These are phyloP conservation scores for Omphaloscelis lunosa DNA, from an alignment of 2,888 invertebrate genomes.

Conservation along the genomic window DNA sequence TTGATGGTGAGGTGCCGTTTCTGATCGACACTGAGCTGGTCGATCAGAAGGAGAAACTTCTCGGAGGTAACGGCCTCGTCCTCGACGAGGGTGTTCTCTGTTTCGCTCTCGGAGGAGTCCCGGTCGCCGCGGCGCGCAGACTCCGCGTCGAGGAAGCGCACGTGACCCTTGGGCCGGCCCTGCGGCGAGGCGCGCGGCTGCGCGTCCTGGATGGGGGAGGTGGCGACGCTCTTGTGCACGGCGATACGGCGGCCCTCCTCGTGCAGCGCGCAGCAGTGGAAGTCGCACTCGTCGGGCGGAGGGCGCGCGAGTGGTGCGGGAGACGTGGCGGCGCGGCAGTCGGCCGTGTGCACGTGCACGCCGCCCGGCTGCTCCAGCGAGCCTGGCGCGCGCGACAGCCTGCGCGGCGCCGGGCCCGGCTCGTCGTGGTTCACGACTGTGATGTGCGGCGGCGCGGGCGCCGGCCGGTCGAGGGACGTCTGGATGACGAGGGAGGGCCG, in stretches of 20 bases:
- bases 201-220: slow-evolving; percentile 97
- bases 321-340: slow-evolving; percentile 93
- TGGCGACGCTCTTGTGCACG: slow-evolving; percentile 97
- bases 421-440: slow-evolving; percentile 98
- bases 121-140: slow-evolving; percentile 92
- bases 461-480: slow-evolving; percentile 93
- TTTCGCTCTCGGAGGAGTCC: slow-evolving; percentile 97
- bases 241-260: slow-evolving; percentile 98
- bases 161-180: slow-evolving; percentile 94
- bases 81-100: slow-evolving; percentile 97
- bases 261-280: slow-evolving; percentile 98
- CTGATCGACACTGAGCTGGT: slow-evolving; percentile 97
- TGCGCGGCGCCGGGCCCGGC: slow-evolving; percentile 93
- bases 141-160: slow-evolving; percentile 96
- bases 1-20: slow-evolving; percentile 98
- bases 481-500: slow-evolving; percentile 94
- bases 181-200: slow-evolving; percentile 93
- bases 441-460: slow-evolving; percentile 95
- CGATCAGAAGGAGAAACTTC: slow-evolving; percentile 97
- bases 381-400: slow-evolving; percentile 93
- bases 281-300: slow-evolving; percentile 96
- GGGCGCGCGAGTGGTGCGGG: slow-evolving; percentile 92
- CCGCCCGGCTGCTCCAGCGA: slow-evolving; percentile 92
- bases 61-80: slow-evolving; percentile 97
- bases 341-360: slow-evolving; percentile 96